Evolutionary conservation across 2,797 vertebrate species (phyloP).

Genomic region (Naso thynnoides): DNA sequence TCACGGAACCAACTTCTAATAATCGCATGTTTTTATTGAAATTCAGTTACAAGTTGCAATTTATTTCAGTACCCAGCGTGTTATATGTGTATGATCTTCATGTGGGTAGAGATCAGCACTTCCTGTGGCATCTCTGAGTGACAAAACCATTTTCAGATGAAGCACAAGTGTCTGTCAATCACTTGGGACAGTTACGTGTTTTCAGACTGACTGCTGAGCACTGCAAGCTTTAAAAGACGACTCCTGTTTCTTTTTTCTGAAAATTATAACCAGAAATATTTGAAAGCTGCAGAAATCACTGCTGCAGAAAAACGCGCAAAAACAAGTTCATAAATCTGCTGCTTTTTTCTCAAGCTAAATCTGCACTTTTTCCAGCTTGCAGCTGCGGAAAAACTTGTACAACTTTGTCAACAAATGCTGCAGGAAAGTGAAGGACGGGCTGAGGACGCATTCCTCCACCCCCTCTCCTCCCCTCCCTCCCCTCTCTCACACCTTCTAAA

Average conservation of each 20-base stretch:
- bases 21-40: no score
- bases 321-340: neutral
- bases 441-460: conserved; percentile 30
- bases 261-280: neutral
- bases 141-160: conserved; percentile 27
- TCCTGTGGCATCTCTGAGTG: conserved; percentile 21
- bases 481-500: conserved; percentile 58
- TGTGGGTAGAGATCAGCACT: conserved; percentile 26
- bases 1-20: no score
- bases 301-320: neutral
- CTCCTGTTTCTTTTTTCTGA: neutral
- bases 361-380: neutral
- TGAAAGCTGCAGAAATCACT: neutral
- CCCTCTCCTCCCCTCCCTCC: neutral
- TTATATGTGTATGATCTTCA: conserved; percentile 2
- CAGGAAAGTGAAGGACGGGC: conserved; percentile 47
- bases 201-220: neutral
- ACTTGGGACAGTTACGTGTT: conserved; percentile 15
- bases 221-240: neutral
- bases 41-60: no score
- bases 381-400: neutral
- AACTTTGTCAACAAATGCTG: conserved; percentile 20
- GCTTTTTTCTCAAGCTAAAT: neutral
- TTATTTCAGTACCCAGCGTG: no score
- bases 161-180: conserved; percentile 66